phyloP scores from a whole-genome alignment of 2,113 vertebrate genomes.

The Blennius ocellaris region DNA sequence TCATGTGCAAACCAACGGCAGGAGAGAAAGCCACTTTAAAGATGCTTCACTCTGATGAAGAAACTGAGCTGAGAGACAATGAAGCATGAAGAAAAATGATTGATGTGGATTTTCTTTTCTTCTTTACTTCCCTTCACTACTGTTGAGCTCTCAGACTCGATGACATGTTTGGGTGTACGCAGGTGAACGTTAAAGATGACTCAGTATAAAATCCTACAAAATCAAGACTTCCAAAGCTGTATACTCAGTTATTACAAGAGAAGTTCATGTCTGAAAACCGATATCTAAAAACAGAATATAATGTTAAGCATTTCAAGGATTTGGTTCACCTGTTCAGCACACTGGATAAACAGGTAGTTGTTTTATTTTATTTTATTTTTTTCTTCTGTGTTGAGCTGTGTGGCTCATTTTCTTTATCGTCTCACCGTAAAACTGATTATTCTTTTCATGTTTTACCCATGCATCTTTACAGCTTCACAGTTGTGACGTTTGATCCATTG shows the following conservation, averaged over 20 bases:
- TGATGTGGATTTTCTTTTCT: constrained; percentile 22
- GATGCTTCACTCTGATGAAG: constrained; percentile 1
- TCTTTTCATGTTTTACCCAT: constrained; percentile 31
- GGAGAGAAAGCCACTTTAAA: constrained; percentile 43
- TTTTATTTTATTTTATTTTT: constrained; percentile 4
- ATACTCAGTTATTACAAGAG: constrained; percentile 52
- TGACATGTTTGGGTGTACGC: constrained; percentile 8
- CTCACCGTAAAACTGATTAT: constrained; percentile 11
- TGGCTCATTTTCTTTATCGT: constrained; percentile 23
- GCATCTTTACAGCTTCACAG: constrained; percentile 47
- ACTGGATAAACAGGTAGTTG: constrained; percentile 44
- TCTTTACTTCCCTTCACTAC: not conserved
- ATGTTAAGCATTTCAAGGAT: constrained; percentile 59
- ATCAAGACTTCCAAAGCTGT: constrained; percentile 63
- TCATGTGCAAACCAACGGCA: constrained; percentile 57
- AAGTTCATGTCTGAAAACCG: constrained; percentile 49
- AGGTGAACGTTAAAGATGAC: constrained; percentile 33
- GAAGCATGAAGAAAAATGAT: constrained; percentile 9
- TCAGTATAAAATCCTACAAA: constrained; percentile 79
- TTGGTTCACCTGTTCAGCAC: constrained; percentile 39
- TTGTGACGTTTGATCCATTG: constrained; percentile 22
- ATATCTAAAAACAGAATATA: constrained; percentile 57
- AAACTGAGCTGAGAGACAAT: constrained; percentile 23
- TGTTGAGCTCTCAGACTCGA: not conserved
- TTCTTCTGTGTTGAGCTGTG: constrained; percentile 13